Evolutionary conservation across 2,888 invertebrate species (phyloP), one percentile per base, ranked within the genome.

Genomic region (Sminthurides aquaticus): DNA sequence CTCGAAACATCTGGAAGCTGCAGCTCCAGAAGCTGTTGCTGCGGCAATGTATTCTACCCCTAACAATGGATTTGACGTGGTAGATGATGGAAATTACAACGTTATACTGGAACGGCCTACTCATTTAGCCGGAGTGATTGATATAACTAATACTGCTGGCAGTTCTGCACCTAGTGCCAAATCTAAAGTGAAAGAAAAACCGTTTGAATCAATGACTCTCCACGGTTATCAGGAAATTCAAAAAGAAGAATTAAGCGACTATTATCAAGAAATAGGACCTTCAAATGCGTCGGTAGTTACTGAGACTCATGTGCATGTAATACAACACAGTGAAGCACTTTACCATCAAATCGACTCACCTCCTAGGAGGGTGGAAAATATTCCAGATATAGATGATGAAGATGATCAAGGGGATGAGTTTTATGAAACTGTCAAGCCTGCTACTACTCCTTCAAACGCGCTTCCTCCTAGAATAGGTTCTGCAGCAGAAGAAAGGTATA

Each of bases 11-110:
- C 55, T 24, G 15, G 59, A 55, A 29, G 28, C 26, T 18, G 57
- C 29, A 34, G 34, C 52, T 54, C 22, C 20, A 43, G 18, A 18
- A 56, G 43, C n/a, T 34, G 20, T 27, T 27, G n/a, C 49, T 22
- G 26, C 49, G 43, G 8, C 60, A 61, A 24, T 62, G 66, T n/a
- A n/a, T n/a, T n/a, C n/a, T n/a, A n/a, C n/a, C n/a, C n/a, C n/a
- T n/a, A 15, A 15, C 5, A 52, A 52, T 20, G 52, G 52, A 22
- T 52, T 52, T 20, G 5, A 15, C 22, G 18, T 20, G 3, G 52
- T 73, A 8, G 73, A 73, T 52, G 73, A 73, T 65, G 73, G 72
- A 54, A 73, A 73, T 54, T 73, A 73, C 63, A 73, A 73, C 28
- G 66, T 73, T 20, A 72, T 73, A 49, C 67, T 70, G 2, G 73